Conservation (phyloP, 2,888 invertebrate species). For the Pocota personata region DNA sequence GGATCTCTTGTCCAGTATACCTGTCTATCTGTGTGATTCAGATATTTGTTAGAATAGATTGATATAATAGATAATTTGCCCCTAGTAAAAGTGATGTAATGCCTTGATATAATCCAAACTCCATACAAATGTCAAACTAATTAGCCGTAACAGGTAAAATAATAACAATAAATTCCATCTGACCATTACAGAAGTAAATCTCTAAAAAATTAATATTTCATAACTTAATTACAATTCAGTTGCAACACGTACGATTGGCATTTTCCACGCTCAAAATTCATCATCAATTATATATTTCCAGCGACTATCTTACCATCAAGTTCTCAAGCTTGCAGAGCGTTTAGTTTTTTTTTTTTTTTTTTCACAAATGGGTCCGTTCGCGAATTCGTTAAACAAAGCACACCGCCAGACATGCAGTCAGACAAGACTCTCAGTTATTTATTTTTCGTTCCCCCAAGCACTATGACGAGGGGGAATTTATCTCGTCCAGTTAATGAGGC, state of each 20-base stretch:
- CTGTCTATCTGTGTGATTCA: no score
- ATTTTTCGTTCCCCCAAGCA: background rate
- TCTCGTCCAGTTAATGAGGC: slow-evolving; percentile 69
- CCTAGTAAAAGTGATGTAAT: no score
- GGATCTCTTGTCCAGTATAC: no score
- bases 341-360: background rate
- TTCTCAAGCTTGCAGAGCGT: background rate
- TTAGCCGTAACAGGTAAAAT: slow-evolving; percentile 36
- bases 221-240: slow-evolving; percentile 68
- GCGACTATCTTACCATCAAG: background rate
- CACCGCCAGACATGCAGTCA: slow-evolving; percentile 70
- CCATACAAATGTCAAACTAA: slow-evolving; percentile 25
- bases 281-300: slow-evolving; percentile 55
- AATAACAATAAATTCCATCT: slow-evolving; percentile 44
- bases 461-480: slow-evolving; percentile 35
- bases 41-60: no score
- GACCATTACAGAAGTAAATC: slow-evolving; percentile 7
- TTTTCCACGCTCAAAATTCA: slow-evolving; percentile 69
- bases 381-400: slow-evolving; percentile 45
- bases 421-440: slow-evolving; percentile 46
- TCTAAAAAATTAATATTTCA: slow-evolving; percentile 57
- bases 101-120: background rate
- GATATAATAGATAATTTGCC: background rate
- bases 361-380: slow-evolving; percentile 7
- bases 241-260: slow-evolving; percentile 62